These are phyloP conservation scores for Chaenogobius annularis DNA, from an alignment of 2,113 vertebrate species.

Conservation along the genomic window DNA sequence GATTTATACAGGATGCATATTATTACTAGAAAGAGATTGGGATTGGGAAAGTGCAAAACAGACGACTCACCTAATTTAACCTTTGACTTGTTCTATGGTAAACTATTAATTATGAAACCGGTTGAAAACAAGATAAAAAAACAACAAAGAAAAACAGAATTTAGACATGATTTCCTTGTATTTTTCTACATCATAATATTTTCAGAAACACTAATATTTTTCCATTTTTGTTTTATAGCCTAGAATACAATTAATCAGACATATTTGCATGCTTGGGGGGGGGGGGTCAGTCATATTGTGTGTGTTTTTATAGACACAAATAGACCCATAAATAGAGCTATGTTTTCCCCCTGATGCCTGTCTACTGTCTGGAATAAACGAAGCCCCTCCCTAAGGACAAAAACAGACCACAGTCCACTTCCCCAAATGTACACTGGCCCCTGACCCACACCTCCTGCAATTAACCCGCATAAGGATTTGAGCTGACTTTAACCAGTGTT, in stretches of 20 bases:
- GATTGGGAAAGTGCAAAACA: neutral
- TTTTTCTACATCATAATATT: neutral
- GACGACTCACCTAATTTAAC: neutral
- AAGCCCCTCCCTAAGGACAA: conserved; percentile 10
- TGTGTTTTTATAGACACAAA: conserved; percentile 5
- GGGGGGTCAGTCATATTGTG: neutral
- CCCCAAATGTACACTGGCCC: neutral
- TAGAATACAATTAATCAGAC: neutral
- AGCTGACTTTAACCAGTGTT: no score
- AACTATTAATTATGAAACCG: neutral
- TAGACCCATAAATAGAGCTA: conserved; percentile 12
- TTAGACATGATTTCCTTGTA: neutral
- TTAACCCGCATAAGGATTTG: neutral
- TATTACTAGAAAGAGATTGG: neutral
- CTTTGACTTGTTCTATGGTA: neutral
- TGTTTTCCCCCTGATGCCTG: conserved; percentile 12
- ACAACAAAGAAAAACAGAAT: neutral
- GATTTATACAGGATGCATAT: neutral
- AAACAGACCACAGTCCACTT: neutral
- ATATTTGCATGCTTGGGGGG: neutral
- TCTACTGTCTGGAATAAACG: conserved; percentile 1
- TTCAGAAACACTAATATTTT: neutral
- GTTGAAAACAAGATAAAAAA: neutral
- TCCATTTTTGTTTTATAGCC: neutral
- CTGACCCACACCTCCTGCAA: neutral